A percentile compares a stretch with the other conserved stretches of the same genome.
These are phyloP conservation scores for Cyclargus thomasi DNA, from an alignment of 1,140 invertebrate genomes.

Conservation along the genomic window DNA sequence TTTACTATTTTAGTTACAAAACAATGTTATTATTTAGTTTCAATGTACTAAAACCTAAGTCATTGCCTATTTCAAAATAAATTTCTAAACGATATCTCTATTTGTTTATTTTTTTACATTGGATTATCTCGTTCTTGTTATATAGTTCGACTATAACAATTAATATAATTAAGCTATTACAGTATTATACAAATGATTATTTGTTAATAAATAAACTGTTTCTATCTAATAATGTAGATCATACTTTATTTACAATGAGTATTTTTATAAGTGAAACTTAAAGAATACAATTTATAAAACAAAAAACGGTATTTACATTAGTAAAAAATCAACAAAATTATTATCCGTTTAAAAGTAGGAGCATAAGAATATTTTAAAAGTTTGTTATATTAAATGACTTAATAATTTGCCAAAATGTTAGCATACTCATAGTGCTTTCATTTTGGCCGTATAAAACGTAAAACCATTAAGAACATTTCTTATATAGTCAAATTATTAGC, in stretches of 20 bases:
- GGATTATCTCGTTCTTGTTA: no score
- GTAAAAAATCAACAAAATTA: background rate
- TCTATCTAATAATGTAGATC: background rate
- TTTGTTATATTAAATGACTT: no score
- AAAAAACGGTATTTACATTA: background rate
- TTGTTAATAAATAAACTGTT: slow-evolving; percentile 9
- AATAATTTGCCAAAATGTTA: no score
- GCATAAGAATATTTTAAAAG: no score
- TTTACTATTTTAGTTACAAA: slow-evolving; percentile 70
- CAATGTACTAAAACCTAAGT: slow-evolving; percentile 65
- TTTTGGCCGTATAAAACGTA: no score
- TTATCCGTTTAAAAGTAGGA: no score
- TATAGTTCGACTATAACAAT: background rate
- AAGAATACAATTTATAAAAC: slow-evolving; percentile 11
- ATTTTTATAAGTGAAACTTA: background rate
- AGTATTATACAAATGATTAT: background rate
- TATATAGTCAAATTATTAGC: no score
- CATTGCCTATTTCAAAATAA: slow-evolving; percentile 51
- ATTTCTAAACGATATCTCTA: slow-evolving; percentile 18
- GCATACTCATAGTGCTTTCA: no score
- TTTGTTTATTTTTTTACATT: background rate
- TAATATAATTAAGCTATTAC: background rate
- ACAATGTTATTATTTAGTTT: slow-evolving; percentile 62
- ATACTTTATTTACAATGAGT: slow-evolving; percentile 11
- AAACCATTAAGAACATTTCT: no score